phyloP scores from a whole-genome alignment of 2,113 vertebrate genomes.

The Vulpes vulpes region DNA sequence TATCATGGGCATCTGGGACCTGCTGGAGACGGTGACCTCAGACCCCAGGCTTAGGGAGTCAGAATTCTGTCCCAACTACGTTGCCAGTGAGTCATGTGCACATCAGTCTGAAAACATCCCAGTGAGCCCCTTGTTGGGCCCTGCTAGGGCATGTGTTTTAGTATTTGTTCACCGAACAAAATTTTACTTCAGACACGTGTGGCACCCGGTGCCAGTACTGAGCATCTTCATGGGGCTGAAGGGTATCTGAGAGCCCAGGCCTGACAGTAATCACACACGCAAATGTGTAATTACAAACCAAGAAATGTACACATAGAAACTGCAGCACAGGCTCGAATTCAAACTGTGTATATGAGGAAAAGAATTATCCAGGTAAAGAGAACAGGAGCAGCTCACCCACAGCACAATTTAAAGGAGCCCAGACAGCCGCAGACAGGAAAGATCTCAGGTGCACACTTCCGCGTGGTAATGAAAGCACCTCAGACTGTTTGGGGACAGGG shows the following conservation, averaged over 20 bases:
- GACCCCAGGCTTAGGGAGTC: background rate
- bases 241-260: background rate
- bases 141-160: background rate
- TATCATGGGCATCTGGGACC: background rate
- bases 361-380: background rate
- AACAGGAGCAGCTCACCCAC: background rate
- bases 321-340: background rate
- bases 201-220: background rate
- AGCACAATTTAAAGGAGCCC: background rate
- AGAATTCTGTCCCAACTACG: background rate
- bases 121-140: background rate
- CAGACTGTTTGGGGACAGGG: background rate
- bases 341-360: background rate
- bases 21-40: background rate
- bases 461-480: accelerated
- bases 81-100: background rate
- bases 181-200: background rate
- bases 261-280: background rate
- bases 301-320: background rate
- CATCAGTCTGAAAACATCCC: background rate
- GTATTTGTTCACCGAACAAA: background rate
- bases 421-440: too few species aligned
- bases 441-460: accelerated
- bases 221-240: background rate
- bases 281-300: background rate